These are phyloP conservation scores for Bothrops jararaca DNA, from an alignment of 2,113 vertebrate species.

Conservation along the genomic window DNA sequence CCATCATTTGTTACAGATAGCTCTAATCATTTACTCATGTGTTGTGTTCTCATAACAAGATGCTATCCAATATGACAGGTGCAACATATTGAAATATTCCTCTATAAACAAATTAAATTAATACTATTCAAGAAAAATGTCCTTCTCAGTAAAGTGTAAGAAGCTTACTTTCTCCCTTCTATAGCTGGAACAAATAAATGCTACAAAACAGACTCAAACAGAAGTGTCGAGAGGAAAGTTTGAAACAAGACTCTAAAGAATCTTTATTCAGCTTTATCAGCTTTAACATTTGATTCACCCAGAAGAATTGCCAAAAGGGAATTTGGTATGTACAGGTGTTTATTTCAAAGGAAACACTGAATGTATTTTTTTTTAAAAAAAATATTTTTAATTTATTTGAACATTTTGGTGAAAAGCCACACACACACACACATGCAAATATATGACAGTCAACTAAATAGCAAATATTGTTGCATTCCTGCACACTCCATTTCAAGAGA, in stretches of 20 bases:
- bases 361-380: neutral
- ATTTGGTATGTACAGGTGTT: neutral
- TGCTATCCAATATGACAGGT: neutral
- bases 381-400: neutral
- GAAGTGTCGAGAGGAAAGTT: neutral
- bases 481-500: neutral
- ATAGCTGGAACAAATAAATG: neutral
- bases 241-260: neutral
- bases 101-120: conserved; percentile 9
- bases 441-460: neutral
- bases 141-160: neutral
- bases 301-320: neutral
- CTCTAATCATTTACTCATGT: conserved; percentile 51
- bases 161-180: neutral
- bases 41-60: conserved; percentile 14
- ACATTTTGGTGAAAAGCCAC: neutral
- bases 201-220: neutral
- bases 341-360: neutral
- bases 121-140: neutral
- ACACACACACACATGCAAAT: neutral
- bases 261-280: too few relatives aligned
- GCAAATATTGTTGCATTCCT: neutral
- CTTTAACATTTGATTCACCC: neutral
- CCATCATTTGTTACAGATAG: conserved; percentile 30
- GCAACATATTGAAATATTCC: rapidly evolving